phyloP scores from a whole-genome alignment of 30 jellyfish, hydroid and myxozoan genomes.

The Hydractinia echinata region DNA sequence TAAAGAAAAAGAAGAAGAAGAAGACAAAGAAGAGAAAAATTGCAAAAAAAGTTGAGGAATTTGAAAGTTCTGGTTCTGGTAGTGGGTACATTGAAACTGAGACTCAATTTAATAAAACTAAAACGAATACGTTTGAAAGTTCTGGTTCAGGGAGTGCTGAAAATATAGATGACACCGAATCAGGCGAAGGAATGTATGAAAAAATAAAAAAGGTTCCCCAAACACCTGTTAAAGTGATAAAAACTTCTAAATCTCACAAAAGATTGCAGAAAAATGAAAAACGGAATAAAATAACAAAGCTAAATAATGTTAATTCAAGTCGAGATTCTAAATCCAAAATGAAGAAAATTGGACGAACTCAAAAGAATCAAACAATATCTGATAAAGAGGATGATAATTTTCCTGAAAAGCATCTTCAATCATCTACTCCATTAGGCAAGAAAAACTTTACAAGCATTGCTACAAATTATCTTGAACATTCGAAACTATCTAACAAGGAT shows the following conservation, averaged over 20 bases:
- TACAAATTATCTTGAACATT: no score
- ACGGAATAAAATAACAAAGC: no score
- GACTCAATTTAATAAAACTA: not conserved
- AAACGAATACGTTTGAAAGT: not conserved
- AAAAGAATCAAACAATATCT: not conserved
- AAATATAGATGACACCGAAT: slow-evolving; percentile 31
- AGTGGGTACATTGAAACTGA: not conserved
- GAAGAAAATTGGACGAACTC: slow-evolving; percentile 1
- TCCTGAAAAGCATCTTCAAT: no score
- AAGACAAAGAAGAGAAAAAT: not conserved
- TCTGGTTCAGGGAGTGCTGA: slow-evolving; percentile 32
- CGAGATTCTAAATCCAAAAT: not conserved
- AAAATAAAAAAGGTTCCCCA: not conserved
- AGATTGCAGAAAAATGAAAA: no score
- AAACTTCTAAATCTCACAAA: not conserved
- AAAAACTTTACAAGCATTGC: no score
- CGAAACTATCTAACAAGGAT: no score
- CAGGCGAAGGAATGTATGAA: not conserved
- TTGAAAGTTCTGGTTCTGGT: not conserved
- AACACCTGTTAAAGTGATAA: slow-evolving; percentile 5
- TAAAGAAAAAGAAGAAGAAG: slow-evolving; percentile 5
- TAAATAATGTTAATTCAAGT: no score
- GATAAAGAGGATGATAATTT: not conserved
- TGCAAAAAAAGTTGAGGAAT: slow-evolving; percentile 29
- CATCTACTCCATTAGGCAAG: no score